Base-by-base conservation (phyloP, 2,113 vertebrate genomes). In the Rissa tridactyla region DNA sequence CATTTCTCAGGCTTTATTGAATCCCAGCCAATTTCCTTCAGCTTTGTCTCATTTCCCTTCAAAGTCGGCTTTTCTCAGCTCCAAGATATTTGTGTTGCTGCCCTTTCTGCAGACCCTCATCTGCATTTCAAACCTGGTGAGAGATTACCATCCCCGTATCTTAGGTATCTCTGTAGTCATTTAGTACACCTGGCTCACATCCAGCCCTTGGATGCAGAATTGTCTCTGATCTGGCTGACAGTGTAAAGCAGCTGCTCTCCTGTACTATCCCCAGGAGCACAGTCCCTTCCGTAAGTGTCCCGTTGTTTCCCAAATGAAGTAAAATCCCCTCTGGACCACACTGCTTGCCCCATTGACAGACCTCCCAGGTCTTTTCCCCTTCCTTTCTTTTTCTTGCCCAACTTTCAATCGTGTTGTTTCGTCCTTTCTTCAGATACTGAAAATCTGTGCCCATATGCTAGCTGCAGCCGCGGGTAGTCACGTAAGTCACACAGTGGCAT, bases 71-170 rank as follows among this genome's bases (percentile, higher is more conserved):
- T 94, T 91, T 88, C 89, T 90, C 92, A 78, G 68, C 94, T 94
- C 89, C 51, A 25, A 85, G 87, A 95, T 96, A 90, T 85, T 97
- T 86, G 91, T 94, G 89, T 92, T 87, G 78, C 64, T 96, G 94
- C 93, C 95, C 94, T 95, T 94, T 95, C 89, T 93, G 82, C 87
- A 97, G 94, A 91, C 93, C 93, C 79, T 94, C 55, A 96, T 96
- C 97, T 96, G 94, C 92, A 95, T 95, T 96, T 95, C 94, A 95
- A 92, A 94, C 91, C 96, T 95, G 92, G 78, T 10, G 75, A 91
- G 92, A 73, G 93, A 95, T 94, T 87, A 42, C 75, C 78, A 58
- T 94, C 93, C 78, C 86, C 34, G 44, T 82, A 70, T 79, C 62
- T 69, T 85, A 95, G 91, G 94, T 96, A 83, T 93, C 78, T 95